Evolutionary conservation across 2,888 invertebrate genomes (phyloP), one percentile per base, ranked within the genome.

Genomic region (Pantelozetes paolii): DNA sequence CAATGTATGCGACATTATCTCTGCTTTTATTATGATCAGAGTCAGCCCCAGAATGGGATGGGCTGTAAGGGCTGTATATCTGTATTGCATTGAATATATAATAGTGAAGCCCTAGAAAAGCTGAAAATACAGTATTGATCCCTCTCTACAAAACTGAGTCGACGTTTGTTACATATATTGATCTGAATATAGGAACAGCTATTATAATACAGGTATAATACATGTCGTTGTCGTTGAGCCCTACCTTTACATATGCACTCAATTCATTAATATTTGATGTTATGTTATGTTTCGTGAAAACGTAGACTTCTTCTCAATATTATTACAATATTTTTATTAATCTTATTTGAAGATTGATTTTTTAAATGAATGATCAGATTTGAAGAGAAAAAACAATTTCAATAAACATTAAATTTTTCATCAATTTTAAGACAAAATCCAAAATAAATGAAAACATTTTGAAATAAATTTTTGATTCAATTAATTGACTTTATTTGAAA

Each of bases 11-110:
- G 54, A 23, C 6, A 26, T 26, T 9, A 13, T 3, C 9, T 20
- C 9, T 54, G 64, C 36, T 28, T 40, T 28, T 30, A 64, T 64
- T 30, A n/a, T 15, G 32, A 64, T 64, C 36, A 40, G 28, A 64
- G 64, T 64, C 64, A 64, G 64, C 64, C 64, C 64, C 64, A 40
- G 36, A 64, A 64, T 64, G 64, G 64, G 64, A 36, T 64, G 64
- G 62, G 54, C 26, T 36, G 64, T 36, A 36, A 36, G 64, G 64
- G 57, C 57, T 15, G 28, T 57, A 40, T 64, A 40, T 28, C 57
- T 15, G 28, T 57, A 40, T 64, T 64, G 20, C 20, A 64, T 64
- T 13, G 36, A 32, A 11, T 64, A n/a, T 32, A 32, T 36, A n/a
- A n/a, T 32, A 32, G 40, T n/a, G 32, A 62, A 32, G 30, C 40